phyloP scores from a whole-genome alignment of 1,140 invertebrate species.

The Drosophila prosaltans region DNA sequence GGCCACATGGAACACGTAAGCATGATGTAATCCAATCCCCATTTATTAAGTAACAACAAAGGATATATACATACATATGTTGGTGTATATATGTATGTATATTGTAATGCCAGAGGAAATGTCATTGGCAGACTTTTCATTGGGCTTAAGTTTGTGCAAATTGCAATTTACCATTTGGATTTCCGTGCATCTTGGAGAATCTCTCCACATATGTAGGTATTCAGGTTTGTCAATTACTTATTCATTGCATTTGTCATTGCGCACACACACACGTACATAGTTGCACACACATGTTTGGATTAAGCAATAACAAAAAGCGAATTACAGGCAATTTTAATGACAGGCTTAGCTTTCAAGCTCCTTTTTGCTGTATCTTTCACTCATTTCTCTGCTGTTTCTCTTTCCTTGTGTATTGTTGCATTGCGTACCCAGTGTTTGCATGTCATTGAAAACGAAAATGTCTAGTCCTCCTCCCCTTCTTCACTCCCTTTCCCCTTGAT shows the following conservation, averaged over 20 bases:
- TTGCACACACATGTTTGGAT: slow-evolving; percentile 22
- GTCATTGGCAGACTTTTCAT: background rate
- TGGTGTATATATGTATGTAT: too few relatives aligned
- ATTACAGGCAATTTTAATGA: slow-evolving; percentile 57
- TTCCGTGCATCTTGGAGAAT: background rate
- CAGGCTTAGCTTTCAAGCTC: slow-evolving; percentile 34
- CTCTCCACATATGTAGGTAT: background rate
- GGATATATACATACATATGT: background rate
- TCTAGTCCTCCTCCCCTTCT: background rate
- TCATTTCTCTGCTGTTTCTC: background rate
- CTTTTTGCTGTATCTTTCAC: background rate
- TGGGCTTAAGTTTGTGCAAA: slow-evolving; percentile 1
- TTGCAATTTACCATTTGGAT: slow-evolving; percentile 4
- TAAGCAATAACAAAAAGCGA: slow-evolving; percentile 57
- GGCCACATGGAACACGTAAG: background rate
- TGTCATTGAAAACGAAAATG: slow-evolving; percentile 7
- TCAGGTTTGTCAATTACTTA: slow-evolving; percentile 38
- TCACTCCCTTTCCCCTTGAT: background rate
- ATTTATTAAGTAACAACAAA: background rate
- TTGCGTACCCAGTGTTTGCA: slow-evolving; percentile 52
- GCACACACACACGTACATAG: slow-evolving; percentile 26
- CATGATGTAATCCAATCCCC: background rate
- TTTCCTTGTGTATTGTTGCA: slow-evolving; percentile 51
- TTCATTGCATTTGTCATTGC: slow-evolving; percentile 41
- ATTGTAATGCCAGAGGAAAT: background rate